A percentile compares a stretch with the other conserved stretches of the same genome.
phyloP scores from a whole-genome alignment of 1,140 invertebrate species.

The Protaetia brevitarsis region DNA sequence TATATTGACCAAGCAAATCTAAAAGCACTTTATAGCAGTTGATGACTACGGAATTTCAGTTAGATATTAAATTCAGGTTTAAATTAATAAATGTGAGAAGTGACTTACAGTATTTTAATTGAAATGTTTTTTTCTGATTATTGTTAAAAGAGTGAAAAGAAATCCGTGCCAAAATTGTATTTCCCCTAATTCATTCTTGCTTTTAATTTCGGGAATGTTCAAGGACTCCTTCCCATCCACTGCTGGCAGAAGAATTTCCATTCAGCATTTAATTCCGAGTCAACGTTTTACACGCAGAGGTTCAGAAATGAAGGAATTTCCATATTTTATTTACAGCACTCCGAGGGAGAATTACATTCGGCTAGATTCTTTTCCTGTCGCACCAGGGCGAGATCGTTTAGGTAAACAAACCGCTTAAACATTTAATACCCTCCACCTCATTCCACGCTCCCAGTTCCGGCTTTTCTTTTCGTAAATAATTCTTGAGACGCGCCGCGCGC shows the following conservation, averaged over 20 bases:
- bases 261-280: neutral
- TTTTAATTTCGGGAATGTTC: too few relatives aligned
- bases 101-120: too few relatives aligned
- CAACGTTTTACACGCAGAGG: neutral
- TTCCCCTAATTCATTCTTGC: too few relatives aligned
- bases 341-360: neutral
- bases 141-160: too few relatives aligned
- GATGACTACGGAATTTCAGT: too few relatives aligned
- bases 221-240: neutral
- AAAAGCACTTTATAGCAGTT: too few relatives aligned
- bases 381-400: neutral
- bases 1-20: too few relatives aligned
- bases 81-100: too few relatives aligned
- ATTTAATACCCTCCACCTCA: neutral
- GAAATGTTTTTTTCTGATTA: too few relatives aligned
- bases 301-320: neutral
- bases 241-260: neutral
- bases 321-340: neutral
- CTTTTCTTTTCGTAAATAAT: constrained; percentile 4
- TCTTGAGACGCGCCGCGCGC: neutral
- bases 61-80: too few relatives aligned
- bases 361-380: neutral
- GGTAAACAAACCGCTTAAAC: neutral
- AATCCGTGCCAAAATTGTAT: too few relatives aligned
- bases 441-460: too few relatives aligned